Evolutionary conservation across 1,140 invertebrate species (phyloP), one percentile per base, ranked within the genome.

Genomic region (Orius insidiosus): DNA sequence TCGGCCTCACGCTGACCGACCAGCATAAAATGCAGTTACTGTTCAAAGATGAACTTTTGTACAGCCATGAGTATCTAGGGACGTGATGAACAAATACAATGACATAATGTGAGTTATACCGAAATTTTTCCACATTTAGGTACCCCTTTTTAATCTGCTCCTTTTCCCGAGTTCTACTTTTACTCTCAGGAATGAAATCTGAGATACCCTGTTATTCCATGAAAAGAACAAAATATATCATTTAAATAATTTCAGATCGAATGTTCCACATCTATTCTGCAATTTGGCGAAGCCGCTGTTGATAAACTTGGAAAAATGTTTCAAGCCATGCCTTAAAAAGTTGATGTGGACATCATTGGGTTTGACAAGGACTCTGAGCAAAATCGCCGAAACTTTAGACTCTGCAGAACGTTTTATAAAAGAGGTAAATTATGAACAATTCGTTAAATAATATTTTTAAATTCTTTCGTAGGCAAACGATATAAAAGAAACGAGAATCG

Each of bases 331-430:
- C 6, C 59, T 88, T 3, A 80, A 77, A 0, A 72, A 72, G 1
- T 70, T 87, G 11, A 82, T 77, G 0, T 90, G 85, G 85, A 75
- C 78, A 2, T 86, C 84, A 0, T 65, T 80, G 34, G 75, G 78
- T 51, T 75, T 83, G 38, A 62, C 70, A 0, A 63, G 77, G 19
- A 75, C 75, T 52, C 76, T 76, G 45, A 60, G 67, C 2, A 62
- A 70, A 51, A 68, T 84, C 32, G 60, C 68, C 45, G 52, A 56
- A 0, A 62, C 70, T 4, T 58, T 85, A 11, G 65, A 70, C 40
- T 70, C 78, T 50, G 68, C 85, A 2, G 71, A 84, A 54, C 66
- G 74, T 48, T 77, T 85, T 54, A 65, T 80, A 3, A 78, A 77
- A 55, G 70, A 75, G 60, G 44, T 44, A 43, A 39, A 18, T 48